Conservation (phyloP, 1,140 invertebrate genomes). For the Zophobas atratus region DNA sequence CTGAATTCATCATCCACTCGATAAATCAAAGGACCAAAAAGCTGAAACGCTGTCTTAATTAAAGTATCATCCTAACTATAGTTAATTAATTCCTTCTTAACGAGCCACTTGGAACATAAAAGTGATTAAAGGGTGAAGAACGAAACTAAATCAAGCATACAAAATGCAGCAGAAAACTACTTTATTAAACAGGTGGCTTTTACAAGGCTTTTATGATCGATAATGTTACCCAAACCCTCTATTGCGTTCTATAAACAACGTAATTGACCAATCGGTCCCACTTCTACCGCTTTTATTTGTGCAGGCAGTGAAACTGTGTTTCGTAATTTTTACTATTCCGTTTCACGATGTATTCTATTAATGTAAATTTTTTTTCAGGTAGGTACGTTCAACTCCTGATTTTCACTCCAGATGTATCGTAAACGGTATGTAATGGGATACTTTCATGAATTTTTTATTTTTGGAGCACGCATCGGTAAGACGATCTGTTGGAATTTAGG, state of each 20-base stretch:
- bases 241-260: slow-evolving; percentile 5
- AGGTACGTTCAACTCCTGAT: slow-evolving; percentile 25
- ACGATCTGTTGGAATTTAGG: neutral
- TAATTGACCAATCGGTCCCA: slow-evolving; percentile 22
- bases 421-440: slow-evolving; percentile 35
- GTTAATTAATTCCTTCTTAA: slow-evolving; percentile 38
- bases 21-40: slow-evolving; percentile 31
- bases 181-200: slow-evolving; percentile 5
- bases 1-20: slow-evolving; percentile 16
- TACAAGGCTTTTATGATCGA: slow-evolving; percentile 11
- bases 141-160: slow-evolving; percentile 28
- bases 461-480: slow-evolving; percentile 9
- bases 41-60: slow-evolving; percentile 24
- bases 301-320: no score
- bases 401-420: slow-evolving; percentile 33
- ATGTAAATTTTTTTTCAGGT: slow-evolving; percentile 22
- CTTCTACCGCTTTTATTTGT: neutral
- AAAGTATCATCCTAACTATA: slow-evolving; percentile 32
- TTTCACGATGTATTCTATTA: slow-evolving; percentile 5
- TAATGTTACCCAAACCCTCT: neutral
- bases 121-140: slow-evolving; percentile 33
- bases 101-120: slow-evolving; percentile 36
- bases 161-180: slow-evolving; percentile 8
- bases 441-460: slow-evolving; percentile 41
- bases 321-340: neutral